Conservation (phyloP, 2,113 vertebrate species). For the Peromyscus maniculatus region DNA sequence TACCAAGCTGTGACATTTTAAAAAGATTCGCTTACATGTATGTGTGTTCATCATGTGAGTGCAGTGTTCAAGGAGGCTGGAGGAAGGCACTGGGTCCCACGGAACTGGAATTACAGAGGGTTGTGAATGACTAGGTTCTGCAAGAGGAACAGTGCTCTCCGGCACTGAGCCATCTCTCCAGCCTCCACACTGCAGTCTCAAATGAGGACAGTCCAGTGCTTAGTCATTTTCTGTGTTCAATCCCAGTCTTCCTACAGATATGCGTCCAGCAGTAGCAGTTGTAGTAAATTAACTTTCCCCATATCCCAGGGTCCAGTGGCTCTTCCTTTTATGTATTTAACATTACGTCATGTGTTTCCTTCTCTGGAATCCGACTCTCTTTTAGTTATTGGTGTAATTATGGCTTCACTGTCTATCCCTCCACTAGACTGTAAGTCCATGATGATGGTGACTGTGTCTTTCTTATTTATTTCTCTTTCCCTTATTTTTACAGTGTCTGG, state of each 20-base stretch:
- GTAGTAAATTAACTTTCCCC: neutral
- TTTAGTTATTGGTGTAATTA: neutral
- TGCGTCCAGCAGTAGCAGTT: neutral
- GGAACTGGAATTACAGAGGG: neutral
- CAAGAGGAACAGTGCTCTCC: neutral
- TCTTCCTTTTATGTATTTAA: neutral
- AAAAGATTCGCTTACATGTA: neutral
- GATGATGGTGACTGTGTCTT: neutral
- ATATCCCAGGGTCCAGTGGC: rapidly evolving
- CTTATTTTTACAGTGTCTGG: neutral
- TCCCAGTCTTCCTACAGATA: neutral
- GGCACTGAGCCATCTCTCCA: neutral
- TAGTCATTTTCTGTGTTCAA: neutral
- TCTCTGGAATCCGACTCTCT: neutral
- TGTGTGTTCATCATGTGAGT: neutral
- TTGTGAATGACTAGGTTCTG: neutral
- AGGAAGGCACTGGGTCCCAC: no score
- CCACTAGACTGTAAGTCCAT: neutral
- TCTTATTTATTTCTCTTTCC: neutral
- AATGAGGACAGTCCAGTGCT: neutral
- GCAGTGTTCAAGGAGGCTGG: neutral
- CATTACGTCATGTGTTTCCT: neutral
- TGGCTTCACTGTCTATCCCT: neutral
- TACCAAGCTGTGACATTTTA: neutral
- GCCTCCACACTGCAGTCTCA: neutral